Conservation (phyloP, 2,113 vertebrate species). For the Nesoenas mayeri region DNA sequence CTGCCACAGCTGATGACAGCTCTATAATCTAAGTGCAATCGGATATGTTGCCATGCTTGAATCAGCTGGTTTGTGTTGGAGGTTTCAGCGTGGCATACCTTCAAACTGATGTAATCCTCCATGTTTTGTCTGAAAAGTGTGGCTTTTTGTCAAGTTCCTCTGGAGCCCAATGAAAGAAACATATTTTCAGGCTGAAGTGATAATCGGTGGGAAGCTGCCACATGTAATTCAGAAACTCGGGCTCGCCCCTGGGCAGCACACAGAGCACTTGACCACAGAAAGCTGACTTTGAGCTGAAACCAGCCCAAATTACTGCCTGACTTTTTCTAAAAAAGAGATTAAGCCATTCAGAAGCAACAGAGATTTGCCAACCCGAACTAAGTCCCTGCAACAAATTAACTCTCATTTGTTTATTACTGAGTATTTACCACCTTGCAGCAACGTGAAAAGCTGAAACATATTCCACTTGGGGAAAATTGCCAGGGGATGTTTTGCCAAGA, state of each 20-base stretch:
- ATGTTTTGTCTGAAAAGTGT: constrained; percentile 10
- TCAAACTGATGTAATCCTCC: constrained; percentile 20
- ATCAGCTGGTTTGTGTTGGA: constrained; percentile 39
- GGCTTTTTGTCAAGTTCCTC: constrained; percentile 4
- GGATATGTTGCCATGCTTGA: neutral
- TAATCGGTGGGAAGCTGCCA: neutral
- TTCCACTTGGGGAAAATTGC: neutral
- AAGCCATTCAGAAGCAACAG: neutral
- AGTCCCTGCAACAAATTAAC: neutral
- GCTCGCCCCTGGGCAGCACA: neutral
- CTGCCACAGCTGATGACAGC: constrained; percentile 41
- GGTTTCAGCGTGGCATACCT: neutral
- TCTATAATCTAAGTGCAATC: neutral
- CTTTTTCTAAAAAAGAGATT: neutral
- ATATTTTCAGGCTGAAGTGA: neutral
- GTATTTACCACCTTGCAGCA: neutral
- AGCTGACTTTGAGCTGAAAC: neutral
- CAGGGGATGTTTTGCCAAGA: neutral
- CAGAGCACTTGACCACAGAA: neutral
- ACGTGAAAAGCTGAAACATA: neutral
- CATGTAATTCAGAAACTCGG: neutral
- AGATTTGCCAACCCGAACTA: neutral
- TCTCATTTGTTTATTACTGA: neutral
- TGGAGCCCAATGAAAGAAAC: constrained; percentile 13
- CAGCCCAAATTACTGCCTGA: neutral